Base-by-base conservation (phyloP, 2,113 vertebrate genomes). In the Dinomys branickii region DNA sequence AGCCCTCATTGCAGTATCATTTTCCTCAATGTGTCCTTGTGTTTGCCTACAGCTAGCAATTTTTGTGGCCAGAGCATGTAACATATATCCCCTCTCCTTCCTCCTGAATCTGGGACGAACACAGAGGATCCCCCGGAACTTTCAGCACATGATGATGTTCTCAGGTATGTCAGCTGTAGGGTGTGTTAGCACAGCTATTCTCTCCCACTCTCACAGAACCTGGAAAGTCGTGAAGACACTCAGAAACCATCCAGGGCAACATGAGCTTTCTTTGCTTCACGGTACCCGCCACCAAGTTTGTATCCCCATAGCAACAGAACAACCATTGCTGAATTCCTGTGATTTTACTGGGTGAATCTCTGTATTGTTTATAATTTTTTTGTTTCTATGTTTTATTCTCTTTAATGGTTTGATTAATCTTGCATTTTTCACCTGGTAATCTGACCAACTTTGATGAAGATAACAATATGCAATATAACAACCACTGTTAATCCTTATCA, bases 91-190 rank as follows among this genome's bases (percentile, higher is more conserved):
- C 2, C 98, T 99, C 89, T 99, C 99, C 87, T 99, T 99, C 91
- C 98, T 99, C 96, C 97, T 99, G 82, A 99, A 99, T 97, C 97
- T 99, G 96, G 98, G 99, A 93, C 98, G 98, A 50, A 99, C 98
- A 69, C 98, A 98, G 93, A 99, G 98, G 98, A 99, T 99, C 94
- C 98, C 99, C 22, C 47, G 96, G 97, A 98, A 98, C 75, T 98
- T 99, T 58, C 99, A 99, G 88, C 99, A 99, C 97, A 99, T 99
- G 98, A 99, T 99, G 99, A 99, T 99, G 98, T 99, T 99, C 97
- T 99, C 99, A 99, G 99, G 99, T 99, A 98, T n/a, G 97, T 96
- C 58, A 41, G 2, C 63, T 54, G 3, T 3, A 2, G 16, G 26
- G 0, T 14, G 4, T 38, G n/a, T 38, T 28, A 14, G 0, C 50